A percentile compares a stretch with the other conserved stretches of the same genome.
Evolutionary conservation across 1,140 invertebrate genomes (phyloP).

Genomic region (Scaptomyza hsui): DNA sequence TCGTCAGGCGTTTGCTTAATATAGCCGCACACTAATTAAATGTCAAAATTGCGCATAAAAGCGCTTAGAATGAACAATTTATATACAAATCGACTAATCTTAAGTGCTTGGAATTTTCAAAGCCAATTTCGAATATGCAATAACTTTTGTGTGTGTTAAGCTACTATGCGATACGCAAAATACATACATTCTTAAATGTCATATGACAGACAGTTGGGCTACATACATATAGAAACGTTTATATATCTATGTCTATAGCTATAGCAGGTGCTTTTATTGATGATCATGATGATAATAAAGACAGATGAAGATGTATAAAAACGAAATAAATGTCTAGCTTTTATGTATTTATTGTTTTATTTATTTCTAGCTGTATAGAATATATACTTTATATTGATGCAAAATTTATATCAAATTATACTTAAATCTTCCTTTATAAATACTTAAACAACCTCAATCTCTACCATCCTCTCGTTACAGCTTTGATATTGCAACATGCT

Average conservation of each 20-base stretch:
- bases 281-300: not conserved
- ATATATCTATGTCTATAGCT: not conserved
- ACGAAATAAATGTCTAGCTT: not conserved
- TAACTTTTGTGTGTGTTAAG: slow-evolving; percentile 31
- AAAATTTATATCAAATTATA: no score
- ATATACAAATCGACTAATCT: slow-evolving; percentile 60
- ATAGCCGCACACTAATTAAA: slow-evolving; percentile 72
- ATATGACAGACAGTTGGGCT: not conserved
- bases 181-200: slow-evolving; percentile 13
- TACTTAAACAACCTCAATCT: not conserved
- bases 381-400: no score
- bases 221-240: not conserved
- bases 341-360: no score
- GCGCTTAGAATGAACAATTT: slow-evolving; percentile 63
- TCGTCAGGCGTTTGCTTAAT: slow-evolving; percentile 34
- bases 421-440: no score
- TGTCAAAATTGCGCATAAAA: slow-evolving; percentile 74
- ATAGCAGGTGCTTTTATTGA: not conserved
- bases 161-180: not conserved
- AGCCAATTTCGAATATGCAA: slow-evolving; percentile 57
- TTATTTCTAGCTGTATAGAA: no score
- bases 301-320: not conserved
- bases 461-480: slow-evolving; percentile 15
- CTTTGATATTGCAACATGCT: slow-evolving; percentile 16
- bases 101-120: slow-evolving; percentile 69